Evolutionary conservation across 2,888 invertebrate genomes (phyloP).

Genomic region (Pyralis farinalis): DNA sequence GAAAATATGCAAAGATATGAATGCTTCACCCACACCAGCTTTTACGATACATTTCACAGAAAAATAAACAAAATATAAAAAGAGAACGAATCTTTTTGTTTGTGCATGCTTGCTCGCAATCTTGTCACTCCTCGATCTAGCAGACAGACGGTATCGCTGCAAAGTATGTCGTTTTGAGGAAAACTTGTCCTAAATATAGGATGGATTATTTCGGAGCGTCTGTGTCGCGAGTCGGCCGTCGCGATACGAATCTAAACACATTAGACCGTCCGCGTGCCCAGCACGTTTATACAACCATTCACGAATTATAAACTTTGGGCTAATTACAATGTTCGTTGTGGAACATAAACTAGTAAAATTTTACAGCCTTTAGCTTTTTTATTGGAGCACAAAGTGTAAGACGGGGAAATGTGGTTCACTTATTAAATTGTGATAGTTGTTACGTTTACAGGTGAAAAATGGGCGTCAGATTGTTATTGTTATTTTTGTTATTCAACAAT

Average conservation of each 20-base stretch:
- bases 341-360: slow-evolving; percentile 32
- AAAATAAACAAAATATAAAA: too few relatives aligned
- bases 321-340: slow-evolving; percentile 44
- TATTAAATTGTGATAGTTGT: too few relatives aligned
- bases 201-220: slow-evolving; percentile 63
- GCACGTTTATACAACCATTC: slow-evolving; percentile 48
- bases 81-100: too few relatives aligned
- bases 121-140: slow-evolving; percentile 13
- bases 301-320: slow-evolving; percentile 35
- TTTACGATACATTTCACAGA: too few relatives aligned
- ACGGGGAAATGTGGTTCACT: neutral
- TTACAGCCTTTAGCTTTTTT: slow-evolving; percentile 16
- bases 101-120: too few relatives aligned
- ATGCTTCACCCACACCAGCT: too few relatives aligned
- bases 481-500: slow-evolving; percentile 4
- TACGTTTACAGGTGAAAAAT: slow-evolving; percentile 21
- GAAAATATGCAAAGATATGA: too few relatives aligned
- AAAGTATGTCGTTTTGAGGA: slow-evolving; percentile 76
- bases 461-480: slow-evolving; percentile 21
- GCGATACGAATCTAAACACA: slow-evolving; percentile 66
- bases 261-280: slow-evolving; percentile 49
- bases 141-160: slow-evolving; percentile 40
- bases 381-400: neutral
- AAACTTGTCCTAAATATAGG: slow-evolving; percentile 73
- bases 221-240: slow-evolving; percentile 58